These are phyloP conservation scores for Macrotrachela quadricornifera DNA, from an alignment of 1,140 invertebrate species.

Conservation along the genomic window DNA sequence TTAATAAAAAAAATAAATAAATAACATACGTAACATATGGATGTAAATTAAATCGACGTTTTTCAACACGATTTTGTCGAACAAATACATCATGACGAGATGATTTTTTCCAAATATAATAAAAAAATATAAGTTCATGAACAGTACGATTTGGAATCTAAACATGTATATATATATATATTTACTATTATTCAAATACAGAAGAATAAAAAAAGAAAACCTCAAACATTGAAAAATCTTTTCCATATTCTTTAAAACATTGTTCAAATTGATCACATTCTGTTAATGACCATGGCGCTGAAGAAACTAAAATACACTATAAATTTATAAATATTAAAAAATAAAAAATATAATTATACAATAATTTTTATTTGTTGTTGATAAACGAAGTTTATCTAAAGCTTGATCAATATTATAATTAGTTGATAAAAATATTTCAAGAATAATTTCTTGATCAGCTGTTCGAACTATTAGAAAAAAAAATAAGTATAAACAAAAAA, in stretches of 20 bases:
- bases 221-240: slow-evolving; percentile 54
- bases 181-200: background rate
- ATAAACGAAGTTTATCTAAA: too few species aligned
- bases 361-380: too few species aligned
- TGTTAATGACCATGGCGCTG: slow-evolving; percentile 76
- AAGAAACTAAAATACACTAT: slow-evolving; percentile 26
- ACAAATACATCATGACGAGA: slow-evolving; percentile 80
- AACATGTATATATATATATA: slow-evolving; percentile 8
- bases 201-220: background rate
- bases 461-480: too few species aligned
- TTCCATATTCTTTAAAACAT: slow-evolving; percentile 69
- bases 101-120: slow-evolving; percentile 97
- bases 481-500: too few species aligned
- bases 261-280: slow-evolving; percentile 90
- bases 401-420: too few species aligned
- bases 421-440: too few species aligned
- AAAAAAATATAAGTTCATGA: slow-evolving; percentile 86
- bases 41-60: slow-evolving; percentile 63
- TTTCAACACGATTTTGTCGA: slow-evolving; percentile 55
- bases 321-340: slow-evolving; percentile 1
- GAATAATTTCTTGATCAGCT: too few species aligned
- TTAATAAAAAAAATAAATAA: too few species aligned
- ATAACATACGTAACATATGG: slow-evolving; percentile 43
- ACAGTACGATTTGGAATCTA: slow-evolving; percentile 74
- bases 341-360: too few species aligned